phyloP scores from a whole-genome alignment of 2,888 invertebrate genomes.

The Andrena haemorrhoa region DNA sequence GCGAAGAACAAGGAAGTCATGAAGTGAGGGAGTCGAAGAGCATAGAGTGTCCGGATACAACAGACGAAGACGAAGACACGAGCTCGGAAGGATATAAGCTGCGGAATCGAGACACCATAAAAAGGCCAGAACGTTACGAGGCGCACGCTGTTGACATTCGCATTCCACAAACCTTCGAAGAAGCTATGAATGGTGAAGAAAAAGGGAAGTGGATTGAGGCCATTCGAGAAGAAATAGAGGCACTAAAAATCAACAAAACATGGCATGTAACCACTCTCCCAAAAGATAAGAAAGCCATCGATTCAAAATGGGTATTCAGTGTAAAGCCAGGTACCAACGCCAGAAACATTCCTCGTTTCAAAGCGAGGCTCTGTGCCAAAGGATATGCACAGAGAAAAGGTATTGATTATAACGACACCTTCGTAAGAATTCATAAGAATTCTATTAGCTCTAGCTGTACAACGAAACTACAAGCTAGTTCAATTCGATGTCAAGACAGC shows the following conservation, averaged over 20 bases:
- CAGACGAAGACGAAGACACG: not conserved
- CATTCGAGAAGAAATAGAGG: not conserved
- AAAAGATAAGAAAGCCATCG: not conserved
- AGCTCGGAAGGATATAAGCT: not conserved
- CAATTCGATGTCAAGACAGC: conserved; percentile 4
- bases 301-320: conserved; percentile 14
- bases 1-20: not conserved
- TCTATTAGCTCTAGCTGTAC: not conserved
- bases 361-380: not conserved
- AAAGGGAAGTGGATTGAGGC: not conserved
- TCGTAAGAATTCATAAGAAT: too few species aligned
- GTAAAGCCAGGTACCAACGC: not conserved
- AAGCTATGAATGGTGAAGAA: conserved; percentile 1
- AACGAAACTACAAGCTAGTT: conserved; percentile 3
- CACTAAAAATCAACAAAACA: not conserved
- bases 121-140: not conserved
- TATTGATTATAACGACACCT: not conserved
- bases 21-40: not conserved
- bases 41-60: too few species aligned
- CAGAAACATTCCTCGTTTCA: not conserved
- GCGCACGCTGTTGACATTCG: not conserved
- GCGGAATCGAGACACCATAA: not conserved
- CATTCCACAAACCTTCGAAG: not conserved
- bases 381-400: conserved; percentile 14
- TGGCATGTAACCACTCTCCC: not conserved